phyloP scores from a whole-genome alignment of 2,797 vertebrate species.

The Thaleichthys pacificus region DNA sequence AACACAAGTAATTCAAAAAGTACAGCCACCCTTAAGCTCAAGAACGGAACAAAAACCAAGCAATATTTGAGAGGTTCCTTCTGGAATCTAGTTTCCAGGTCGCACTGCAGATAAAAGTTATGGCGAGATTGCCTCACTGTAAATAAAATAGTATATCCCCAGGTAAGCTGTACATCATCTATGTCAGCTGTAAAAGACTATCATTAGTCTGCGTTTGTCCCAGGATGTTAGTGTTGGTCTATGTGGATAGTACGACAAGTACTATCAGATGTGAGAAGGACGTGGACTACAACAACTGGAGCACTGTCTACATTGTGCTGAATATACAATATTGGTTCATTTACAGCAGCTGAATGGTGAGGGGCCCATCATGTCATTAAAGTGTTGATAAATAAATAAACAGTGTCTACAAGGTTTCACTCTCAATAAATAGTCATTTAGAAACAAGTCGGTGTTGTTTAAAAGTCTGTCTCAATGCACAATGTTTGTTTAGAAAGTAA shows the following conservation, averaged over 20 bases:
- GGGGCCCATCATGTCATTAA: neutral
- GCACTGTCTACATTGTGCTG: conserved; percentile 6
- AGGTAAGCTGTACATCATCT: conserved; percentile 64
- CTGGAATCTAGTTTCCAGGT: conserved; percentile 23
- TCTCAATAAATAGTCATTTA: neutral
- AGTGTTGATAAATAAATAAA: neutral
- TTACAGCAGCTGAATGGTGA: neutral
- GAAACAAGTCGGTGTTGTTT: neutral
- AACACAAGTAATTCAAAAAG: neutral
- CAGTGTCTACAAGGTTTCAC: neutral
- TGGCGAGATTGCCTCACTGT: conserved; percentile 36
- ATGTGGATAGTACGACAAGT: neutral
- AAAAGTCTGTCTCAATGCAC: neutral
- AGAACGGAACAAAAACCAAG: conserved; percentile 31
- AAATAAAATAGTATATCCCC: conserved; percentile 48
- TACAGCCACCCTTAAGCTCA: conserved; percentile 25
- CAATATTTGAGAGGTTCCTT: conserved; percentile 35
- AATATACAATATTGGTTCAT: conserved; percentile 30
- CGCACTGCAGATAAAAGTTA: conserved; percentile 30
- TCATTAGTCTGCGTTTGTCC: conserved; percentile 58
- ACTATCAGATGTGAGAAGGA: neutral
- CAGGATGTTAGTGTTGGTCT: conserved; percentile 27
- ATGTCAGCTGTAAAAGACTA: conserved; percentile 42
- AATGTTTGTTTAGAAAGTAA: neutral
- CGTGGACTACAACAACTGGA: conserved; percentile 20